Base-by-base conservation (phyloP, 2,888 invertebrate species). In the Druceiella hillmani region DNA sequence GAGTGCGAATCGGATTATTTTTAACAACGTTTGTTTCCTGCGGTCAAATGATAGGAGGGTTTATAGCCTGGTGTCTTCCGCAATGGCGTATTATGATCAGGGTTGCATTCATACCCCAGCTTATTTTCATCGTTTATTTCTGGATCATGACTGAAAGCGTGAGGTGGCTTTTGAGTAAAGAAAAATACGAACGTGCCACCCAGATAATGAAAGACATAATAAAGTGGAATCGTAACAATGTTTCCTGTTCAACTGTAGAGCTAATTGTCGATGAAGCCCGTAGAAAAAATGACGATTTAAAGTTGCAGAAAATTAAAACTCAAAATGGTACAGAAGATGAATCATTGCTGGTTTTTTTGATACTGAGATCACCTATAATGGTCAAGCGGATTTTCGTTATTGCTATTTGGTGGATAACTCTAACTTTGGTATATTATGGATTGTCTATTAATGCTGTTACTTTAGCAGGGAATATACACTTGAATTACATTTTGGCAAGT, bases 401-500 rank as follows among this genome's bases (percentile, higher is more conserved):
- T 40, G 83, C 82, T n/a, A 68, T 85, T 42, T 80, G 83, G 58
- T 87, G 87, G 87, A 77, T 85, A 30, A 79, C 85, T 2, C 83
- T 83, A 47, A 81, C 83, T 1, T 79, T 88, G 45, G 79, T 87
- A 32, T 89, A 85, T 57, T 88, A 86, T 51, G 88, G 88, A 0
- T 61, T 89, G 39, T 83, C 83, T 9, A 67, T 88, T 34, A 87
- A 85, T 60, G 81, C 87, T 0, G 83, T 86, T 3, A 73, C 78
- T 29, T 64, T 89, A 43, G 75, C 79, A 28, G 87, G 87, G 3
- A 79, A 86, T 57, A 81, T 81, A 55, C 85, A 87, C 56, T 53
- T 83, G 6, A 88, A 87, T 59, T 88, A 87, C 53, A 78, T 85
- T 31, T 60, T 78, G 16, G 76, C 75, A 4, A 66, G 74, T 4